phyloP scores from a whole-genome alignment of 2,888 invertebrate species.

The Cataglyphis altisquamis region DNA sequence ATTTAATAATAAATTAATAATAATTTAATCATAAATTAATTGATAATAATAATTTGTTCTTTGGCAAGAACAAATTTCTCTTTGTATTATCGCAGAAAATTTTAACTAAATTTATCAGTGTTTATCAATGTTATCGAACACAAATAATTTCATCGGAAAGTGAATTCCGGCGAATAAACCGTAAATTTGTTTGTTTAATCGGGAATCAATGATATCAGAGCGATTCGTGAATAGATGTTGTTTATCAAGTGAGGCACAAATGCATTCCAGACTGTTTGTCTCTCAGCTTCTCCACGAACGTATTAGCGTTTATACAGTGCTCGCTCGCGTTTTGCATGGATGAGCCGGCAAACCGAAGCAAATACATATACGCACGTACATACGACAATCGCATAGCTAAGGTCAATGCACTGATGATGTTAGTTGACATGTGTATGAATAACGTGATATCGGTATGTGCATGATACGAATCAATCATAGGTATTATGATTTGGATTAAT shows the following conservation, averaged over 20 bases:
- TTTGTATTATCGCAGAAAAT: not conserved
- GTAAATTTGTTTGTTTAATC: slow-evolving; percentile 24
- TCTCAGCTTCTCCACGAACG: slow-evolving; percentile 2
- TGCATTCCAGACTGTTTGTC: slow-evolving; percentile 9
- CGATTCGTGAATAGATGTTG: slow-evolving; percentile 18
- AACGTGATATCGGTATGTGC: slow-evolving; percentile 35
- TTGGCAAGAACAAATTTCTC: not conserved
- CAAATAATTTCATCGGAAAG: not conserved
- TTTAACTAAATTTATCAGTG: not conserved
- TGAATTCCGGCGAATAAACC: not conserved
- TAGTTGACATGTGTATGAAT: slow-evolving; percentile 33
- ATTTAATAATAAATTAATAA: no score
- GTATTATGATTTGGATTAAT: not conserved
- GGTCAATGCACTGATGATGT: slow-evolving; percentile 47
- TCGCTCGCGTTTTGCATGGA: slow-evolving; percentile 47
- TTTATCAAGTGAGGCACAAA: slow-evolving; percentile 23
- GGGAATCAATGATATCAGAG: slow-evolving; percentile 15
- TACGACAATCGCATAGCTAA: slow-evolving; percentile 27
- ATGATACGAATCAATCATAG: slow-evolving; percentile 2
- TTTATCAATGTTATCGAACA: not conserved
- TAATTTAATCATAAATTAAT: no score
- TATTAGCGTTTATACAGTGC: slow-evolving; percentile 26
- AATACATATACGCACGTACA: not conserved
- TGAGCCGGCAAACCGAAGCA: slow-evolving; percentile 45
- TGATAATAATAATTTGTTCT: no score